A percentile compares a stretch with the other conserved stretches of the same genome.
Evolutionary conservation across 1,140 invertebrate species (phyloP).

Genomic region (Bombus picipes): DNA sequence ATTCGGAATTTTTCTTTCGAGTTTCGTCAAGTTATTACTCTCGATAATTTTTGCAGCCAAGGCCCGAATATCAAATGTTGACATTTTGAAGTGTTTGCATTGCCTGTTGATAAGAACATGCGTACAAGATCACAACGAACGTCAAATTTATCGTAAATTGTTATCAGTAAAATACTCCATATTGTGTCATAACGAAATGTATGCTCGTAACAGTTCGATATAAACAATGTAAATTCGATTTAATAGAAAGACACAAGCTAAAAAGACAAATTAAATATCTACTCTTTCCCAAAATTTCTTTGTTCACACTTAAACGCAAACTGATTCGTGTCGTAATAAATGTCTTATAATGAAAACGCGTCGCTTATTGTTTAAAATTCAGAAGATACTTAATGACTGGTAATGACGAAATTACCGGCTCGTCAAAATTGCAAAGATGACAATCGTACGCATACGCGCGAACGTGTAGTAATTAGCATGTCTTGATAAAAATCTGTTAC

Average conservation of each 20-base stretch:
- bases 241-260: too few relatives aligned
- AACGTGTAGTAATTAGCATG: conserved; percentile 33
- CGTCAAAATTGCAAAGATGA: neutral
- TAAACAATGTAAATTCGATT: neutral
- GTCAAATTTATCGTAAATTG: neutral
- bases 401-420: conserved; percentile 21
- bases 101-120: neutral
- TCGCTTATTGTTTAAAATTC: neutral
- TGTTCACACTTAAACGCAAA: neutral
- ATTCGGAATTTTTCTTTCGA: neutral
- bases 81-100: neutral
- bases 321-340: neutral
- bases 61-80: neutral
- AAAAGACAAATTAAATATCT: too few relatives aligned
- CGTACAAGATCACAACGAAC: neutral
- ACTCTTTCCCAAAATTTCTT: too few relatives aligned
- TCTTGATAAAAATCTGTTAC: conserved; percentile 26
- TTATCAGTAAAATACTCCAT: neutral
- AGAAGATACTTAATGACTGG: neutral
- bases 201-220: neutral
- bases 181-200: neutral
- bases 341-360: too few relatives aligned
- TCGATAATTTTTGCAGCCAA: neutral
- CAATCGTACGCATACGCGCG: neutral
- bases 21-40: neutral